phyloP scores from a whole-genome alignment of 1,140 invertebrate species.

The Ladona fulva region DNA sequence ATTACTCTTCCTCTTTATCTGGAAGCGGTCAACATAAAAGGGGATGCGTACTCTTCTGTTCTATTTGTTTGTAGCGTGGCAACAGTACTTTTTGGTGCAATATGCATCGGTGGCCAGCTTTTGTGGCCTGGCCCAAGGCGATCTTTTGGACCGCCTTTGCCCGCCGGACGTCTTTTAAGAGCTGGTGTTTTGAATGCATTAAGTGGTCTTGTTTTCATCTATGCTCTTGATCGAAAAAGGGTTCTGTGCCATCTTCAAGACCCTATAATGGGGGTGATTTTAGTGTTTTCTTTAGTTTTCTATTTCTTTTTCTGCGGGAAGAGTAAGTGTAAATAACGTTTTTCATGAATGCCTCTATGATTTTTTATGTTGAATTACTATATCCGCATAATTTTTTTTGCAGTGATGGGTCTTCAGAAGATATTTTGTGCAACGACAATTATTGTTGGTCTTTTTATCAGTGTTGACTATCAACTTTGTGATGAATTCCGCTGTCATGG shows the following conservation, averaged over 20 bases:
- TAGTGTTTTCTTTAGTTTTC: slow-evolving; percentile 47
- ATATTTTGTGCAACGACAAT: slow-evolving; percentile 49
- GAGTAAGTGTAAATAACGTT: slow-evolving; percentile 36
- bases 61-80: slow-evolving; percentile 16
- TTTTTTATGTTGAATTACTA: background rate
- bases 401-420: slow-evolving; percentile 48
- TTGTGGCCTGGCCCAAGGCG: background rate
- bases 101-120: slow-evolving; percentile 16
- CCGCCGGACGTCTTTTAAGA: slow-evolving; percentile 20
- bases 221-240: slow-evolving; percentile 35
- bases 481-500: slow-evolving; percentile 51
- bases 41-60: slow-evolving; percentile 20
- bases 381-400: slow-evolving; percentile 24
- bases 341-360: too few species aligned
- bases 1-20: slow-evolving; percentile 20
- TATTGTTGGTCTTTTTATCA: slow-evolving; percentile 48
- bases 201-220: slow-evolving; percentile 24
- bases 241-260: slow-evolving; percentile 51
- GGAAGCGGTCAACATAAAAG: slow-evolving; percentile 18
- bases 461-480: slow-evolving; percentile 50
- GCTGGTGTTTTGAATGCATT: slow-evolving; percentile 25
- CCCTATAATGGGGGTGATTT: slow-evolving; percentile 46
- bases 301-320: slow-evolving; percentile 52
- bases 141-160: slow-evolving; percentile 21
- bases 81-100: slow-evolving; percentile 14